phyloP scores from a whole-genome alignment of 2,888 invertebrate species.

The Ernsta delagoae region DNA sequence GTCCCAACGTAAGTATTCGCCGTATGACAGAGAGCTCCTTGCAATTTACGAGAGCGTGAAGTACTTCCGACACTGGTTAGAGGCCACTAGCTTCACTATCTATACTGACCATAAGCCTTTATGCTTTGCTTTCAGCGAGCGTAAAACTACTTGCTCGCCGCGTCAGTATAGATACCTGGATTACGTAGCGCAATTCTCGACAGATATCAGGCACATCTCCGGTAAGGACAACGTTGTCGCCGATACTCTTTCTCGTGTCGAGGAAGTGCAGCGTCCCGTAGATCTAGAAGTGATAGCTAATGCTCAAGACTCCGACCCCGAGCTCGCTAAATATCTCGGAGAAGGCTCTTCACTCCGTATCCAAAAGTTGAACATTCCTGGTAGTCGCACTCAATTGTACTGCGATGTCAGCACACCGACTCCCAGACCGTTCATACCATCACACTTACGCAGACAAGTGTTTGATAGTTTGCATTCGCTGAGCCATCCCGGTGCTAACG shows the following conservation, averaged over 20 bases:
- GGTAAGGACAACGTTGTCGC: background rate
- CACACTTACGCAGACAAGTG: conserved; percentile 8
- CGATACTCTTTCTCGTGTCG: background rate
- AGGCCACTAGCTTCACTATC: conserved; percentile 46
- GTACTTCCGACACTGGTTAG: conserved; percentile 57
- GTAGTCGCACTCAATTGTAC: background rate
- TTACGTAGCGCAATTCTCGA: background rate
- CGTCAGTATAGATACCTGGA: conserved; percentile 38
- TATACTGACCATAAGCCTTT: conserved; percentile 45
- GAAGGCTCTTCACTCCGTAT: background rate
- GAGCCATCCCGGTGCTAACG: background rate
- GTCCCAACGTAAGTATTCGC: conserved; percentile 52
- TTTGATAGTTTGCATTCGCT: background rate
- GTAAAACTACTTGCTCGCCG: conserved; percentile 43
- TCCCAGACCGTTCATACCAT: conserved; percentile 3
- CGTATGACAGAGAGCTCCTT: conserved; percentile 60
- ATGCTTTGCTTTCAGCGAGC: conserved; percentile 50
- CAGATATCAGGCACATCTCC: background rate
- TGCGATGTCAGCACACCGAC: conserved; percentile 5
- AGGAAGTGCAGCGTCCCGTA: background rate
- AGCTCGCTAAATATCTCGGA: background rate
- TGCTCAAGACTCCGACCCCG: background rate
- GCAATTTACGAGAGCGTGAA: conserved; percentile 57
- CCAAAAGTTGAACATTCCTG: background rate
- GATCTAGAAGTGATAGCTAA: background rate